These are phyloP conservation scores for Macrosoma leucophasiata DNA, from an alignment of 2,888 invertebrate species.

Conservation along the genomic window DNA sequence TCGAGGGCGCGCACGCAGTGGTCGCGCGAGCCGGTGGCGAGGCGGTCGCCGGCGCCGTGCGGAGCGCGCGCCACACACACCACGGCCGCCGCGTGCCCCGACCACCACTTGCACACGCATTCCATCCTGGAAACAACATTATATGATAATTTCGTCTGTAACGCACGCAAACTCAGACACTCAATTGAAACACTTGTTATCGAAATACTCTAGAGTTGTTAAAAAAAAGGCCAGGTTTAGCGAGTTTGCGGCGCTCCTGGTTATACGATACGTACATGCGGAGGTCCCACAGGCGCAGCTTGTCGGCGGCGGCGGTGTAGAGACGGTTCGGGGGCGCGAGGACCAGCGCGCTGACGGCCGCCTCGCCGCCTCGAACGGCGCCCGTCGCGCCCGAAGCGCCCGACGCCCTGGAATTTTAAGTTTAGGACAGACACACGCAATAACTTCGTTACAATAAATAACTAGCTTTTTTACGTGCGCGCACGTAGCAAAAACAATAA, in stretches of 20 bases:
- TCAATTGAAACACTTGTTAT: too few species aligned
- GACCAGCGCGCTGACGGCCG: conserved; percentile 39
- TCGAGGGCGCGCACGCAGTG: conserved; percentile 80
- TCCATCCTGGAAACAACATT: conserved; percentile 76
- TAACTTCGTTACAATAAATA: not conserved
- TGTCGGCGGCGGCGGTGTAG: conserved; percentile 87
- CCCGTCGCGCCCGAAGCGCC: conserved; percentile 76
- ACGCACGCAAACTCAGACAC: not conserved
- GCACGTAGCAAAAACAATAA: not conserved
- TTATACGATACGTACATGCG: conserved; percentile 67
- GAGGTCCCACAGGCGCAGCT: conserved; percentile 90
- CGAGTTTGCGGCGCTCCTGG: not conserved
- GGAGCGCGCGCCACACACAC: conserved; percentile 82
- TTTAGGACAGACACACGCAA: not conserved
- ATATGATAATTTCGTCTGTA: too few species aligned
- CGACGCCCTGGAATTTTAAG: conserved; percentile 75
- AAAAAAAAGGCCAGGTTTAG: too few species aligned
- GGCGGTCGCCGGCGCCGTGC: conserved; percentile 74
- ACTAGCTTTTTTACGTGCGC: not conserved
- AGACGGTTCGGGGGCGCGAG: conserved; percentile 75
- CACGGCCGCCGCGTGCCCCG: conserved; percentile 88
- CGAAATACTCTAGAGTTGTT: too few species aligned
- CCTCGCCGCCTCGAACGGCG: conserved; percentile 73
- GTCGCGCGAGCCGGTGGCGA: conserved; percentile 90
- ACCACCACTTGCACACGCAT: conserved; percentile 82